These are phyloP conservation scores for Myotis davidii DNA, from an alignment of 2,113 vertebrate genomes.

Conservation along the genomic window DNA sequence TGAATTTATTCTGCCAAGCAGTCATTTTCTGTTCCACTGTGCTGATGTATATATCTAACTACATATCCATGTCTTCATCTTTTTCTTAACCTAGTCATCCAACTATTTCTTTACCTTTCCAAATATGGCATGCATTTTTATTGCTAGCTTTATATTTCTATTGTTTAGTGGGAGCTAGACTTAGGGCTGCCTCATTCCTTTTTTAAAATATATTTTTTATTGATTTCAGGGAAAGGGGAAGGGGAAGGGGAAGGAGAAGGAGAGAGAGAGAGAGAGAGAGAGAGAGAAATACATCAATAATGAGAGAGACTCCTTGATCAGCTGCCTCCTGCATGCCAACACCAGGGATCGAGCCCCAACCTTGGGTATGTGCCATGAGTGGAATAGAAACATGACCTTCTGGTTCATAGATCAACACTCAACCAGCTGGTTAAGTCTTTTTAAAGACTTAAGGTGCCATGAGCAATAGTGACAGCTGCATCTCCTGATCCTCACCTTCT, in stretches of 20 bases:
- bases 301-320: too few species aligned
- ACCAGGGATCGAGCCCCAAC: too few species aligned
- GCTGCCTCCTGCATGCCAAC: too few species aligned
- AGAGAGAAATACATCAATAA: too few species aligned
- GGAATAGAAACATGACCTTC: too few species aligned
- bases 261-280: too few species aligned
- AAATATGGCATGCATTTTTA: background rate
- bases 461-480: background rate
- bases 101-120: conserved; percentile 21
- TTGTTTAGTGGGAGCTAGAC: background rate
- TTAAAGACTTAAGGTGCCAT: background rate
- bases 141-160: background rate
- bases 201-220: too few species aligned
- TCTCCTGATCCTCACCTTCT: background rate
- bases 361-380: too few species aligned
- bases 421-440: too few species aligned
- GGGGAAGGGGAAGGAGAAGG: too few species aligned
- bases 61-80: background rate
- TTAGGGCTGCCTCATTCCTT: background rate
- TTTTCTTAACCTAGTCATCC: background rate
- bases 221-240: too few species aligned
- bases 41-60: background rate
- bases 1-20: conserved; percentile 53
- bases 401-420: too few species aligned
- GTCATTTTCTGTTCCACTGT: background rate